A percentile compares a stretch with the other conserved stretches of the same genome.
phyloP scores from a whole-genome alignment of 2,113 vertebrate species.

The Nibea albiflora region DNA sequence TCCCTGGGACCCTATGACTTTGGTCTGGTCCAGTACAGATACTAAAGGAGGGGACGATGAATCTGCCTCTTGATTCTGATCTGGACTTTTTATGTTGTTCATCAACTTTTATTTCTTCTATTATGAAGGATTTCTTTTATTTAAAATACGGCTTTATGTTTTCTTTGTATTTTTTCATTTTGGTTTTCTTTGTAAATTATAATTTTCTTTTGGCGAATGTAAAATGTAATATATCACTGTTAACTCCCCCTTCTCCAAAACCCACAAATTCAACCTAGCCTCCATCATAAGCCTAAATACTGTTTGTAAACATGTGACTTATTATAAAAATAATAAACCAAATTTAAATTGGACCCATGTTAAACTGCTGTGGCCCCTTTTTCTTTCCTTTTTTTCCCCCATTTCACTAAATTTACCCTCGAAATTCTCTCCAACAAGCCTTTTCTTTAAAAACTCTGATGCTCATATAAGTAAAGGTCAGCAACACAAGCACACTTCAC shows the following conservation, averaged over 20 bases:
- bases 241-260: constrained; percentile 55
- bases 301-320: constrained; percentile 71
- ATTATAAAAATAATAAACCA: constrained; percentile 62
- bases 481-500: constrained; percentile 36
- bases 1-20: constrained; percentile 81
- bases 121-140: constrained; percentile 49
- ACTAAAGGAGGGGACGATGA: constrained; percentile 65
- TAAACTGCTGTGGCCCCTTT: constrained; percentile 68
- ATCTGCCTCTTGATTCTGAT: constrained; percentile 71
- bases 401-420: constrained; percentile 58
- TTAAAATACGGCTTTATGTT: constrained; percentile 51
- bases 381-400: constrained; percentile 44
- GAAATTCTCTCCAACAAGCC: constrained; percentile 30
- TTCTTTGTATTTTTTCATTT: constrained; percentile 44
- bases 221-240: constrained; percentile 67
- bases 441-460: constrained; percentile 65
- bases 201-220: constrained; percentile 67
- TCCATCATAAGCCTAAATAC: constrained; percentile 42
- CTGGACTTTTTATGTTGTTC: constrained; percentile 71
- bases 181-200: constrained; percentile 58
- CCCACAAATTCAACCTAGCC: constrained; percentile 40
- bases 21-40: constrained; percentile 78
- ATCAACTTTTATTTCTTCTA: constrained; percentile 52
- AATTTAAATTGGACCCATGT: constrained; percentile 54
- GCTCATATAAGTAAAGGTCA: constrained; percentile 78